Base-by-base conservation (phyloP, 2,888 invertebrate species). In the Brenthis ino region DNA sequence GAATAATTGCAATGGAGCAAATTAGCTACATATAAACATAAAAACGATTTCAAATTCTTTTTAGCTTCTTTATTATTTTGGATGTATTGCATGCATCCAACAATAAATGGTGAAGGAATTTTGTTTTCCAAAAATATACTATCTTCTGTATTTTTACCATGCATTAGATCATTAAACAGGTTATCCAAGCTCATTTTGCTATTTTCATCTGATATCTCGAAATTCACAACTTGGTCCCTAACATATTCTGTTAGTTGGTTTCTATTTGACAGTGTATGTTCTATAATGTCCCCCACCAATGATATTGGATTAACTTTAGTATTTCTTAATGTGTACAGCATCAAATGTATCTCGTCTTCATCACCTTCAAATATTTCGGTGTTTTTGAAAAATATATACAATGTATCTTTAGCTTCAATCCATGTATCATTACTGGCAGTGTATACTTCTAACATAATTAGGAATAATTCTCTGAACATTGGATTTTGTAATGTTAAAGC, bases 321-420 rank as follows among this genome's bases (percentile, higher is more conserved):
- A 72, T 88, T 86, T n/a, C 90, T 82, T 77, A 93, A 76, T 0
- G 91, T 82, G 76, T 95, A 94, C 43, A 96, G 82, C 94, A 96
- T 95, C 69, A 96, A 88, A 80, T 95, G 94, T 55, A 96, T 94
- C 86, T 97, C 96, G 67, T 93, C 88, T 72, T 91, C 89, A 73
- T 94, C 94, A 24, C 93, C 93, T 79, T 95, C 94, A 80, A 96
- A 96, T 73, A 96, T 89, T 6, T 93, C 92, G 0, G 95, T 95
- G 69, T 93, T 94, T 75, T 89, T 92, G 37, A 97, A 93, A 69
- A 96, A 93, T 61, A 86, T 88, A 58, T 85, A 85, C 37, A 96
- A 82, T 3, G 95, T 91, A 60, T 86, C 84, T 68, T 94, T 94
- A 4, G 94, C 93, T 82, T 94, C 94, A 0, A 86, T 76, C 82